phyloP scores from a whole-genome alignment of 2,888 invertebrate species.

The Apotomis betuletana region DNA sequence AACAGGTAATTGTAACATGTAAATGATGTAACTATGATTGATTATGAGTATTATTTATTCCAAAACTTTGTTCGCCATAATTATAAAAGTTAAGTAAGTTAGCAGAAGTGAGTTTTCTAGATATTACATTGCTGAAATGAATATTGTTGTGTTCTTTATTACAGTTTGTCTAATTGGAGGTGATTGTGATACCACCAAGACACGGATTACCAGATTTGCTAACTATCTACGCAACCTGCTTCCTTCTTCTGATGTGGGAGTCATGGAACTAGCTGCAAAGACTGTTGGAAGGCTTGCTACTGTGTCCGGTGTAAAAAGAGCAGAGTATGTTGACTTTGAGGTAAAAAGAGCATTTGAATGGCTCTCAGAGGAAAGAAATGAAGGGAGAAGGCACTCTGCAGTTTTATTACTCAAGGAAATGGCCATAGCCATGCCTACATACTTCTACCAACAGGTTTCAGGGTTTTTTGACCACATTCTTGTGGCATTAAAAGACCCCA shows the following conservation, averaged over 20 bases:
- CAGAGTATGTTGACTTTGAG: conserved; percentile 99
- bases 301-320: conserved; percentile 95
- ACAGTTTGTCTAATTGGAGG: conserved; percentile 96
- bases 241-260: conserved; percentile 94
- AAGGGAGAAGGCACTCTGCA: conserved; percentile 95
- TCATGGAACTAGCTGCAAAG: conserved; percentile 98
- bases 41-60: too few relatives aligned
- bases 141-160: conserved; percentile 22
- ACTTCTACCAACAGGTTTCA: conserved; percentile 97
- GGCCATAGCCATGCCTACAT: conserved; percentile 97
- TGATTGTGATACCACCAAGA: conserved; percentile 95
- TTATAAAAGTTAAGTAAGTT: too few relatives aligned
- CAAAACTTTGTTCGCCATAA: too few relatives aligned
- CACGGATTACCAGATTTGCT: conserved; percentile 94
- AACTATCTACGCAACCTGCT: conserved; percentile 95
- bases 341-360: conserved; percentile 98
- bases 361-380: conserved; percentile 95
- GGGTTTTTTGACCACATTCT: conserved; percentile 97
- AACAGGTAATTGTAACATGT: too few relatives aligned
- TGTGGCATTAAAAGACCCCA: conserved; percentile 95
- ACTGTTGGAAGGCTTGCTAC: conserved; percentile 97
- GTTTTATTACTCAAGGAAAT: conserved; percentile 96
- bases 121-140: background rate
- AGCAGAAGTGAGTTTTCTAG: too few relatives aligned
- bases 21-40: too few relatives aligned